A percentile compares a stretch with the other conserved stretches of the same genome.
Evolutionary conservation across 2,888 invertebrate species (phyloP).

Genomic region (Hypomecis punctinalis): DNA sequence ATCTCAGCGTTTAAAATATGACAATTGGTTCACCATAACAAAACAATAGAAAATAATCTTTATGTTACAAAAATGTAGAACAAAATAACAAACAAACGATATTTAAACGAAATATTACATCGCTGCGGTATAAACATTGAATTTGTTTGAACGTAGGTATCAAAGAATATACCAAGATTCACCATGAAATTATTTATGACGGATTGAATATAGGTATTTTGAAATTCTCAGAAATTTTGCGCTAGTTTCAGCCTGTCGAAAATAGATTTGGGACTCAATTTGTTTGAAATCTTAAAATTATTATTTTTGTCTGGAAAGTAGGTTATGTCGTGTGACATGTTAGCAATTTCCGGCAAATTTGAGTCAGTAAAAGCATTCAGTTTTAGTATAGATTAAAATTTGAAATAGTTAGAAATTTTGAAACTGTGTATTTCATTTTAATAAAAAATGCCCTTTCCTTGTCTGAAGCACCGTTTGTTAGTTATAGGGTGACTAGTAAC

Average conservation of each 20-base stretch:
- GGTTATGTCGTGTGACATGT: no score
- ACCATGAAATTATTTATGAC: slow-evolving; percentile 15
- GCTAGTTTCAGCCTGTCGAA: slow-evolving; percentile 1
- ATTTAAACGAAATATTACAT: slow-evolving; percentile 30
- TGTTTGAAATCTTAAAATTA: background rate
- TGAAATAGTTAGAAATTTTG: no score
- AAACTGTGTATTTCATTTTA: no score
- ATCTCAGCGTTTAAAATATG: slow-evolving; percentile 3
- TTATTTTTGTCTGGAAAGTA: background rate
- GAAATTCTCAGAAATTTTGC: slow-evolving; percentile 5
- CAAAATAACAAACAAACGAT: slow-evolving; percentile 31
- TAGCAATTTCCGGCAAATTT: no score
- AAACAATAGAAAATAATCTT: slow-evolving; percentile 14
- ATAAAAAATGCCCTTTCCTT: no score
- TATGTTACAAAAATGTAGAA: slow-evolving; percentile 7
- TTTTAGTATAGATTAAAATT: no score
- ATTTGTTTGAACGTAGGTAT: background rate
- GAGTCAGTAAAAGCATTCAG: no score
- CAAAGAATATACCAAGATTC: background rate
- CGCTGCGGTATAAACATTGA: slow-evolving; percentile 21
- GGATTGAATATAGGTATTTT: slow-evolving; percentile 8
- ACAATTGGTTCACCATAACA: slow-evolving; percentile 11
- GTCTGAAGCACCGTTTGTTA: no score
- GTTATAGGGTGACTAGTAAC: no score
- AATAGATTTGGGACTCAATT: slow-evolving; percentile 6